A percentile compares a stretch with the other conserved stretches of the same genome.
phyloP scores from a whole-genome alignment of 2,888 invertebrate genomes.

The Rhamnusium bicolor region DNA sequence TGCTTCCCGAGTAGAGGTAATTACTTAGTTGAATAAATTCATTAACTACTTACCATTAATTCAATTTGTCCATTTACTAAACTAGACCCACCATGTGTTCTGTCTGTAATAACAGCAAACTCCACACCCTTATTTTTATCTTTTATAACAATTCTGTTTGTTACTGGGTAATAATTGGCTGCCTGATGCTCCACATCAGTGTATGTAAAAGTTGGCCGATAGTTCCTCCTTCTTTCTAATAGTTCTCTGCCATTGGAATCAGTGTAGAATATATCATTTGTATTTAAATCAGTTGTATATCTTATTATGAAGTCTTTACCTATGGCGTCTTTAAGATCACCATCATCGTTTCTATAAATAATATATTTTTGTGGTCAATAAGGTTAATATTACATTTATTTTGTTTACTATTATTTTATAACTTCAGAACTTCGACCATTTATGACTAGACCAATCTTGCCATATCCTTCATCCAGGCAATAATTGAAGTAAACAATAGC shows the following conservation, averaged over 20 bases:
- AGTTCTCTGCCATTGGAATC: constrained; percentile 85
- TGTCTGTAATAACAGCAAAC: constrained; percentile 74
- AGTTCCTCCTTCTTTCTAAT: constrained; percentile 75
- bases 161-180: constrained; percentile 84
- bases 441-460: too few species aligned
- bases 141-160: constrained; percentile 76
- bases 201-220: constrained; percentile 75
- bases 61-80: constrained; percentile 76
- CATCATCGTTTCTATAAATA: too few species aligned
- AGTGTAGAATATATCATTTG: constrained; percentile 77
- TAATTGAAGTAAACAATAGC: too few species aligned
- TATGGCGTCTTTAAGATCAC: too few species aligned
- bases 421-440: too few species aligned
- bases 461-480: too few species aligned
- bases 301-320: constrained; percentile 82
- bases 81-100: constrained; percentile 77
- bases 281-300: constrained; percentile 75
- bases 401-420: too few species aligned
- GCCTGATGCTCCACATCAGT: constrained; percentile 73
- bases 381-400: too few species aligned
- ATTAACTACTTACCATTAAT: constrained; percentile 74
- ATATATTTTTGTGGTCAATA: too few species aligned
- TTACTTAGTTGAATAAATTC: too few species aligned
- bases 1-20: too few species aligned
- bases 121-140: constrained; percentile 69